Evolutionary conservation across 2,113 vertebrate species (phyloP), one percentile per base, ranked within the genome.

Genomic region (Oreochromis niloticus): DNA sequence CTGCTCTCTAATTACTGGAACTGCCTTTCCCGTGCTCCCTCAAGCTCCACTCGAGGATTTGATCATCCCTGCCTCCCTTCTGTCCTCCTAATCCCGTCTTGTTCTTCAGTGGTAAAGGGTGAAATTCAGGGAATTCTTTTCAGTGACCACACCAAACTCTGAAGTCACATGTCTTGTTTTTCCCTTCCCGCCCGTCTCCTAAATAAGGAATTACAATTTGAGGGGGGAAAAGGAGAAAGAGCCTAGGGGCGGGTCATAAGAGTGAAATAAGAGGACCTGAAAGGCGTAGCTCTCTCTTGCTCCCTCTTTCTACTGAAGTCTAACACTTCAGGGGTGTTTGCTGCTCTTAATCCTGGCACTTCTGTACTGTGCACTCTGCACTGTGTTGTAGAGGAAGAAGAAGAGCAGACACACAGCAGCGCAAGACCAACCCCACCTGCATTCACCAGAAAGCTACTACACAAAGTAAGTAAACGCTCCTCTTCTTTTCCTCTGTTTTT

Each of bases 41-140:
- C 50, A 82, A 24, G 78, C 82, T 83, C 48, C 54, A 71, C 84
- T 84, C 11, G 1, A 56, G 52, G 88, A 87, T 85, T 87, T 82
- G 68, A 85, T 82, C 88, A 85, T 85, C 88, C 34, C 68, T 89
- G 30, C 56, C 27, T 32, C 61, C 61, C 41, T 84, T 41, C n/a
- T 48, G 34, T 59, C 19, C 54, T 75, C 79, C 32, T 61, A 80
- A 88, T 84, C 83, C 89, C 13, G 3, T 75, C 71, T 84, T 41
- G 27, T 80, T 84, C 87, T 91, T 66, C 61, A 75, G 92, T 83
- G 92, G 93, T 89, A 24, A 80, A 92, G 85, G 30, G 81, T 94
- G 93, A 95, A 87, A 96, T 96, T 90, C 95, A 82, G 88, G 94
- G 93, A 96, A 96, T 96, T 96, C 94, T 52, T 93, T 83, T 87